Conservation (phyloP, 1,140 invertebrate species). For the Orchestia grillus region DNA sequence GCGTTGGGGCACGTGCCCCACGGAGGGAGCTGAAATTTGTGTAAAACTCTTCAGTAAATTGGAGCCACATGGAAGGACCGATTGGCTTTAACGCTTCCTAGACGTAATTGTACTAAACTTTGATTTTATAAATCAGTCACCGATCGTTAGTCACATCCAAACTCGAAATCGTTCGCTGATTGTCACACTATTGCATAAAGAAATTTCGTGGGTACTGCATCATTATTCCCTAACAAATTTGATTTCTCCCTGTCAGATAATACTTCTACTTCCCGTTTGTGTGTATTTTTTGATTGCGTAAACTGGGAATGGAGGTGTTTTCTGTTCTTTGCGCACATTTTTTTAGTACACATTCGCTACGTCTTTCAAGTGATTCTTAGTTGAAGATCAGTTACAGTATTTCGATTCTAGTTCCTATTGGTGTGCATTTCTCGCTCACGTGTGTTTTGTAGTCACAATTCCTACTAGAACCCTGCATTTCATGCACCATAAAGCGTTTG, state of each 20-base stretch:
- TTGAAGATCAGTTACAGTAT: not conserved
- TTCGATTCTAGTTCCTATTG: not conserved
- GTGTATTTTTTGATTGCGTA: not conserved
- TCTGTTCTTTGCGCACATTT: not conserved
- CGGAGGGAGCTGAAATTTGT: not conserved
- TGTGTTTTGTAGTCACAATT: not conserved
- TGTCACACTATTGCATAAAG: not conserved
- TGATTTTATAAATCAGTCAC: not conserved
- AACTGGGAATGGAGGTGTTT: not conserved
- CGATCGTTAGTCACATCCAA: not conserved
- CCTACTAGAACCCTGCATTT: not conserved
- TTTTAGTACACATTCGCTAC: not conserved
- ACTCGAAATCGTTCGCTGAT: not conserved
- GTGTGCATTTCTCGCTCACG: not conserved
- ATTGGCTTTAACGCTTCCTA: not conserved
- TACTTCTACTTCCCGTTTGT: not conserved
- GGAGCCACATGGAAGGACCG: not conserved
- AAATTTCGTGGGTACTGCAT: not conserved
- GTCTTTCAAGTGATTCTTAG: not conserved
- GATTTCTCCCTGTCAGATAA: not conserved
- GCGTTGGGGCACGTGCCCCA: not conserved
- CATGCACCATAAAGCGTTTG: not conserved
- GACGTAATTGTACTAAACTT: not conserved
- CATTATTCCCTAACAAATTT: not conserved
- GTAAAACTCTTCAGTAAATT: conserved; percentile 46